These are phyloP conservation scores for Molorchus minor DNA, from an alignment of 2,888 invertebrate genomes.

Conservation along the genomic window DNA sequence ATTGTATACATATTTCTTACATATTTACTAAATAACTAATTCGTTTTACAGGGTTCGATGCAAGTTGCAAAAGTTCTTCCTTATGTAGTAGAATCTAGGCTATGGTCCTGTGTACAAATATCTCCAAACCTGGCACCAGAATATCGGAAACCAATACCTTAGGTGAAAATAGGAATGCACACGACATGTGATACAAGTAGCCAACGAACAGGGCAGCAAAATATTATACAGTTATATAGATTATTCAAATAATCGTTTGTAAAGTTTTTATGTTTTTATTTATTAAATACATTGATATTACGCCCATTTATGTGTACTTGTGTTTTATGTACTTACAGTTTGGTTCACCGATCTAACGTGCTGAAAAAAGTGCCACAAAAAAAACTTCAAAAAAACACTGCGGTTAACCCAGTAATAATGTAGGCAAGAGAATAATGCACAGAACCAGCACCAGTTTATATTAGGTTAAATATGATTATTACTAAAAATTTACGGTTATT, in stretches of 20 bases:
- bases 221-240: conserved; percentile 17
- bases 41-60: conserved; percentile 62
- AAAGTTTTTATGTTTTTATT: conserved; percentile 18
- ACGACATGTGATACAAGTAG: conserved; percentile 30
- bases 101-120: conserved; percentile 61
- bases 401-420: no score
- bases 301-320: no score
- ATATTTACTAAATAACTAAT: neutral
- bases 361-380: no score
- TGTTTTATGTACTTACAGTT: no score
- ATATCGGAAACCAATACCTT: conserved; percentile 56
- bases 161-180: conserved; percentile 31
- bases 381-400: no score
- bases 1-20: neutral
- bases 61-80: conserved; percentile 63
- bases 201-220: conserved; percentile 29
- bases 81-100: conserved; percentile 56
- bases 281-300: conserved; percentile 16
- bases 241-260: conserved; percentile 19
- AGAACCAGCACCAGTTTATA: no score
- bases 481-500: no score
- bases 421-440: no score
- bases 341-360: no score
- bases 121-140: conserved; percentile 54
- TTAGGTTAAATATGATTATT: no score